Evolutionary conservation across 2,888 invertebrate species (phyloP).

Genomic region (Lagria hirta): DNA sequence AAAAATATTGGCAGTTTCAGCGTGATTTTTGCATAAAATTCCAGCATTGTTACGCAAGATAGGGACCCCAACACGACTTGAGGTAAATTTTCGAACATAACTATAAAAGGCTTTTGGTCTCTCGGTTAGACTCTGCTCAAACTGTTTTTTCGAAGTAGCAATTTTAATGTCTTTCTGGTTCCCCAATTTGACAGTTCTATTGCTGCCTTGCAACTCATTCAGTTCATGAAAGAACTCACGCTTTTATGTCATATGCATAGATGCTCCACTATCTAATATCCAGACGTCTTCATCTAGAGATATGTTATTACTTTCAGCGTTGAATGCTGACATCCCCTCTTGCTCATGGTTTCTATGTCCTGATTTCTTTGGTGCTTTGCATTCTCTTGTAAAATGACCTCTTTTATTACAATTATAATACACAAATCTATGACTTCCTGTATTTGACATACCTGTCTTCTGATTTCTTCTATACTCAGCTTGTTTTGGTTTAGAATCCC

Average conservation of each 20-base stretch:
- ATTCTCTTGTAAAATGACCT: not conserved
- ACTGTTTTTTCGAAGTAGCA: no score
- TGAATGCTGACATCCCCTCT: not conserved
- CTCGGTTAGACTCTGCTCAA: no score
- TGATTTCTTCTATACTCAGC: not conserved
- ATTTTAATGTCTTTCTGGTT: not conserved
- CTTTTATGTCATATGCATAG: slow-evolving; percentile 26
- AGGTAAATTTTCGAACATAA: no score
- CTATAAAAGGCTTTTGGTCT: no score
- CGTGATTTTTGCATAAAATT: no score
- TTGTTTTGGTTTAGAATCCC: not conserved
- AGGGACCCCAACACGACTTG: no score
- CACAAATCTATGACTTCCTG: not conserved
- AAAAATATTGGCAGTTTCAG: no score
- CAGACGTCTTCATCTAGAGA: slow-evolving; percentile 14
- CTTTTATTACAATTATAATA: slow-evolving; percentile 2
- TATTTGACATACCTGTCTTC: not conserved
- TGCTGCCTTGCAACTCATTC: slow-evolving; percentile 5
- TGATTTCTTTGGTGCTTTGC: not conserved
- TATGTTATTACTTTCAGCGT: not conserved
- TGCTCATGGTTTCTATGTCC: no score
- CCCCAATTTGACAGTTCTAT: not conserved
- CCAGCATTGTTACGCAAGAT: no score
- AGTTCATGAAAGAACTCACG: slow-evolving; percentile 15
- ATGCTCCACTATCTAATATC: slow-evolving; percentile 31